Evolutionary conservation across 2,888 invertebrate species (phyloP).

Genomic region (Standfussiana lucernea): DNA sequence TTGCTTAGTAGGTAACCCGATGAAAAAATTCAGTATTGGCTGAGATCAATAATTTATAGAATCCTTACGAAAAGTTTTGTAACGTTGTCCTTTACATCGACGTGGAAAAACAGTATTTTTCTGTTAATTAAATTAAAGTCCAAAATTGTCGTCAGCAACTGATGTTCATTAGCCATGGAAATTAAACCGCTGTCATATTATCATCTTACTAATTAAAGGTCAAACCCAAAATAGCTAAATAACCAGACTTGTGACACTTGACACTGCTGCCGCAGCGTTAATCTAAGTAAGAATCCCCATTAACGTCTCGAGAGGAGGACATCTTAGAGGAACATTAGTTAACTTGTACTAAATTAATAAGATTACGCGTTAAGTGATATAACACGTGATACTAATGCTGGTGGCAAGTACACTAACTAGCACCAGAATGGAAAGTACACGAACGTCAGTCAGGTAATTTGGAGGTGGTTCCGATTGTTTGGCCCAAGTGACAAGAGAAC

Average conservation of each 20-base stretch:
- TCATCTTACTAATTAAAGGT: conserved; percentile 19
- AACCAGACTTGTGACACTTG: conserved; percentile 19
- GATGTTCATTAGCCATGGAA: not conserved
- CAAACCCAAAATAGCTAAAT: conserved; percentile 24
- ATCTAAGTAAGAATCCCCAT: conserved; percentile 24
- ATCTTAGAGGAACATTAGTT: conserved; percentile 28
- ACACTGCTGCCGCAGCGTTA: conserved; percentile 23
- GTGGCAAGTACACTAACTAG: conserved; percentile 78
- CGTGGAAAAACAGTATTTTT: not conserved
- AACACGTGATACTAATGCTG: conserved; percentile 76
- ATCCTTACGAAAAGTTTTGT: not conserved
- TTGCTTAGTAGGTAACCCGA: not conserved
- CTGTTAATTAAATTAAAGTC: not conserved
- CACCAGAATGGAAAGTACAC: conserved; percentile 79
- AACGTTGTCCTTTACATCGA: not conserved
- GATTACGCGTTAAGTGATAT: conserved; percentile 67
- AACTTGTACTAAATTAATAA: conserved; percentile 58
- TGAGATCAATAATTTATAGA: not conserved
- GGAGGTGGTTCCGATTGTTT: conserved; percentile 72
- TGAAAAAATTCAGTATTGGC: not conserved
- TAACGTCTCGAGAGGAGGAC: not conserved
- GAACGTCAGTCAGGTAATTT: conserved; percentile 85
- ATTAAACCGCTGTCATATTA: conserved; percentile 13
- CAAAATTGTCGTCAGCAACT: not conserved
- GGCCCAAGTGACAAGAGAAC: conserved; percentile 60